phyloP scores from a whole-genome alignment of 2,888 invertebrate genomes.

The Crossocerus cetratus region DNA sequence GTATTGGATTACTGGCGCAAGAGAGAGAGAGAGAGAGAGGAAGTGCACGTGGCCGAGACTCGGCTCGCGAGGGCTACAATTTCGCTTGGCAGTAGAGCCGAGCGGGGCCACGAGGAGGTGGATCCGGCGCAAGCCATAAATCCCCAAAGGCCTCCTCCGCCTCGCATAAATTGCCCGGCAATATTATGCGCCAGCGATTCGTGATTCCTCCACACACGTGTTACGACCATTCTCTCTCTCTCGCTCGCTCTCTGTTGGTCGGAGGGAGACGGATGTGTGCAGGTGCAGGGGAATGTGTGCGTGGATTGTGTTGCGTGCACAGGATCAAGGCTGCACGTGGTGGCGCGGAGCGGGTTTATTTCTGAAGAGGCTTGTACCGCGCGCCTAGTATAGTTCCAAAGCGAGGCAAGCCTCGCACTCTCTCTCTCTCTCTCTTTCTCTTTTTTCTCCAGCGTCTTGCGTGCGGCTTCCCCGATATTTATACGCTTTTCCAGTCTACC shows the following conservation, averaged over 20 bases:
- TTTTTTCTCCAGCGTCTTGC: conserved; percentile 49
- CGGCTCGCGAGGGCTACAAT: conserved; percentile 8
- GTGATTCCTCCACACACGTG: not conserved
- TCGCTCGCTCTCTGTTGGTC: too few relatives aligned
- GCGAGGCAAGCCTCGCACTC: conserved; percentile 37
- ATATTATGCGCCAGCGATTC: conserved; percentile 43
- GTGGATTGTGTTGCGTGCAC: conserved; percentile 55
- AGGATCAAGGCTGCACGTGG: conserved; percentile 61
- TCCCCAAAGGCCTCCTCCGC: conserved; percentile 29
- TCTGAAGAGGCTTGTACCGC: conserved; percentile 46
- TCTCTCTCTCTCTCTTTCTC: too few relatives aligned
- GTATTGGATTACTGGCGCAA: not conserved
- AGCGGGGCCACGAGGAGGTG: too few relatives aligned
- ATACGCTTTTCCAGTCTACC: conserved; percentile 46
- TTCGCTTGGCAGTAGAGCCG: too few relatives aligned
- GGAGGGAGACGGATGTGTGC: conserved; percentile 5
- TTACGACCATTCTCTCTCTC: not conserved
- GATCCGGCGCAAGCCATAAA: conserved; percentile 38
- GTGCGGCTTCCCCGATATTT: conserved; percentile 52
- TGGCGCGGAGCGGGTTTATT: conserved; percentile 55
- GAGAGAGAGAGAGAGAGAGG: not conserved
- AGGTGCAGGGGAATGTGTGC: conserved; percentile 34
- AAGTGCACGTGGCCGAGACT: not conserved
- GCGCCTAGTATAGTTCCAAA: conserved; percentile 11
- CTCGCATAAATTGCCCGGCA: conserved; percentile 43